Evolutionary conservation across 2,797 vertebrate species (phyloP), one percentile per base, ranked within the genome.

Genomic region (Tympanoctomys barrerae): DNA sequence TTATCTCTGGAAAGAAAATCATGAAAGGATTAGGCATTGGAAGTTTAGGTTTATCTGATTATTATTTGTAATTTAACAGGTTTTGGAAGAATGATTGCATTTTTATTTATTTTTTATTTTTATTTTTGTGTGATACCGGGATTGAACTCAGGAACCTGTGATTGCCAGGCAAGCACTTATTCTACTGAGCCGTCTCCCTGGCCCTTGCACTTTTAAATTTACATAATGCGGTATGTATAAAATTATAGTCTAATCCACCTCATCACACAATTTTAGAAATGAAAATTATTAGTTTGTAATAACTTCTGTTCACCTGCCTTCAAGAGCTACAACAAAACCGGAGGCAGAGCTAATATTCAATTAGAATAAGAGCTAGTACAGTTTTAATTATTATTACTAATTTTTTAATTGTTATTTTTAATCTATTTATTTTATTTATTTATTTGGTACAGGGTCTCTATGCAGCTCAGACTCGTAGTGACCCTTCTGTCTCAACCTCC

Each of bases 81-180:
- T 87, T 94, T 95, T 84, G 59, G n/a, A 85, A 79, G 91, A 91
- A 68, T 61, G 36, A 94, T 52, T 66, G 10, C 31, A 18, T 24
- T 5, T 52, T 94, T 89, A 39, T 39, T 39, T 39, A 39, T 39
- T 39, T 39, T 39, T 39, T 39, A 39, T 39, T 39, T 39, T 39
- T 39, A 39, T 39, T 39, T 39, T 39, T 39, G 39, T 39, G 39
- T 39, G 39, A 39, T 39, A 39, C 39, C 39, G 39, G 39, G 39
- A 39, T 39, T 39, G 39, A 39, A 39, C 39, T 39, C 39, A 39
- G 39, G 39, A 39, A 39, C 39, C 39, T 39, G 39, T 39, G 39
- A 39, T 39, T 39, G 39, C 39, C 39, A 39, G 39, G 39, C 39
- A 39, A 39, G 39, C 39, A 39, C 4, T 39, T 39, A 39, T 39